phyloP scores from a whole-genome alignment of 2,113 vertebrate genomes.

The Salvelinus alpinus region DNA sequence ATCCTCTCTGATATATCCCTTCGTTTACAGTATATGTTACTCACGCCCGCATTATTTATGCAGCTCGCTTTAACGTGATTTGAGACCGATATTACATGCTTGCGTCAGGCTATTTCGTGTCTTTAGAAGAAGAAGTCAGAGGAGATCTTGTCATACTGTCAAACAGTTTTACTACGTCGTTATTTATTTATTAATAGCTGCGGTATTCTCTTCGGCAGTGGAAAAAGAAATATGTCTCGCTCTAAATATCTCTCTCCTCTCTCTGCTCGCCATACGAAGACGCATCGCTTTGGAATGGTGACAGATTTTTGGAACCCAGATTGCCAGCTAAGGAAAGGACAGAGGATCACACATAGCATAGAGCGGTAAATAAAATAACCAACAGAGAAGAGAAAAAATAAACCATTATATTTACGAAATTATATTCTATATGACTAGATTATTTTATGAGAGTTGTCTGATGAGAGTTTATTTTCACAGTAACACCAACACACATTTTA shows the following conservation, averaged over 20 bases:
- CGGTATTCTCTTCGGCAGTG: constrained; percentile 14
- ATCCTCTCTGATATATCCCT: constrained; percentile 20
- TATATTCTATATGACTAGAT: not conserved
- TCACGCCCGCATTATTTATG: constrained; percentile 71
- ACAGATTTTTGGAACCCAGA: constrained; percentile 23
- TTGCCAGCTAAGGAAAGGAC: constrained; percentile 4
- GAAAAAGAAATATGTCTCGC: constrained; percentile 5
- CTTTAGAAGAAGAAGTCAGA: not conserved
- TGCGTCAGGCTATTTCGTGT: not conserved
- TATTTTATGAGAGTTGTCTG: not conserved
- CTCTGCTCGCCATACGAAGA: constrained; percentile 19
- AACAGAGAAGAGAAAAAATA: not conserved
- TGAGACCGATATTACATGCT: not conserved
- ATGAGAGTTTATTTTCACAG: constrained; percentile 39
- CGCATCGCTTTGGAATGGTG: constrained; percentile 29
- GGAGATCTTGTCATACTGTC: constrained; percentile 3
- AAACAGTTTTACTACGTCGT: constrained; percentile 50
- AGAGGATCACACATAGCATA: not conserved
- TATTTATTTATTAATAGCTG: constrained; percentile 42
- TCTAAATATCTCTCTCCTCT: constrained; percentile 3
- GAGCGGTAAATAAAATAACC: not conserved
- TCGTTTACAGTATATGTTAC: constrained; percentile 30
- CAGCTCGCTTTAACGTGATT: constrained; percentile 40
- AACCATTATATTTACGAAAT: not conserved
- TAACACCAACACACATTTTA: constrained; percentile 43